Percentiles rank a stretch among this genome's conserved stretches.
These are phyloP conservation scores for Galagoides demidoff DNA, from an alignment of 2,797 vertebrate genomes.

Conservation along the genomic window DNA sequence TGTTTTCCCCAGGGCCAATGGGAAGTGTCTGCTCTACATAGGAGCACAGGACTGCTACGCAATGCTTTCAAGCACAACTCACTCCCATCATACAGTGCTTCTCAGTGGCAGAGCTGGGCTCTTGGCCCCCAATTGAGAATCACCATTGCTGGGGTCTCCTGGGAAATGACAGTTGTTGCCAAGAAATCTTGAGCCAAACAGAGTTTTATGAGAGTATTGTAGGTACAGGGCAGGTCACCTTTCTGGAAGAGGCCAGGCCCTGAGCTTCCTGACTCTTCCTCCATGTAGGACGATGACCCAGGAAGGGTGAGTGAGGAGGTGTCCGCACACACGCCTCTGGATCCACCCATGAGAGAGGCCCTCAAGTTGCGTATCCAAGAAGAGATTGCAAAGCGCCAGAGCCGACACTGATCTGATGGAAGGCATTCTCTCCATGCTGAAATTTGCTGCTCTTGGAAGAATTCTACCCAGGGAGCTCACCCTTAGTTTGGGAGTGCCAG, in stretches of 20 bases:
- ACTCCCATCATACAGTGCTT: not conserved
- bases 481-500: not conserved
- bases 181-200: not conserved
- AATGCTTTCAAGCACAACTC: not conserved
- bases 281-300: conserved; percentile 92
- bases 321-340: conserved; percentile 90
- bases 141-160: conserved; percentile 42
- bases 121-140: not conserved
- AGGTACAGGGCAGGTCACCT: conserved; percentile 35
- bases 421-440: conserved; percentile 15
- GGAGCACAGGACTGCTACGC: not conserved
- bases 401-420: conserved; percentile 86
- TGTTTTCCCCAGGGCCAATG: conserved; percentile 24
- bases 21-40: not conserved
- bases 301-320: conserved; percentile 91
- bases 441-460: conserved; percentile 1
- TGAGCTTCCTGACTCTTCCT: conserved; percentile 67
- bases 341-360: conserved; percentile 91
- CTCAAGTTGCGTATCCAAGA: conserved; percentile 90
- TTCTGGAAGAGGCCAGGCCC: conserved; percentile 40
- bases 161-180: conserved; percentile 15
- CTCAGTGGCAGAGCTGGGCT: not conserved
- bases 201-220: conserved; percentile 21
- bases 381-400: conserved; percentile 93
- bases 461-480: conserved; percentile 1